Conservation (phyloP, 2,888 invertebrate genomes). For the Poecilus cupreus region DNA sequence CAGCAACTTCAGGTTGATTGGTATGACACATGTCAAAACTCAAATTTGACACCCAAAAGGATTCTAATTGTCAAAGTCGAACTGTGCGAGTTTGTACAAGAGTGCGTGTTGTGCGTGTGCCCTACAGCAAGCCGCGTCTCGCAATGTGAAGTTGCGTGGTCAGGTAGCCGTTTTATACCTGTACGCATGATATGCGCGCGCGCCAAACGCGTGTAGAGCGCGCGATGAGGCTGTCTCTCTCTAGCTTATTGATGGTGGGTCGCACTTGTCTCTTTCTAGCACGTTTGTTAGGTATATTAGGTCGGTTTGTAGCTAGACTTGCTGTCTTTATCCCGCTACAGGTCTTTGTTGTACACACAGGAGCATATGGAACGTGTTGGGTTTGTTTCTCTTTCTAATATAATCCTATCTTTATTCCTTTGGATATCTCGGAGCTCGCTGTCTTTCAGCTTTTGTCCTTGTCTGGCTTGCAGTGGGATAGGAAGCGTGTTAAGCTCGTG, state of each 20-base stretch:
- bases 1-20: constrained; percentile 71
- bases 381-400: no score
- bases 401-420: no score
- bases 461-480: background rate
- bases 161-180: constrained; percentile 59
- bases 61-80: constrained; percentile 50
- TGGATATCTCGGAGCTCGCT: background rate
- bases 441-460: background rate
- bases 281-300: background rate
- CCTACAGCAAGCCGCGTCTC: constrained; percentile 12
- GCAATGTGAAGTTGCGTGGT: constrained; percentile 26
- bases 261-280: background rate
- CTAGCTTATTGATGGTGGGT: background rate
- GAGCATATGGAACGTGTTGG: background rate
- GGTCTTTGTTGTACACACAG: background rate
- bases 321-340: constrained; percentile 5
- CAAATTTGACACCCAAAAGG: no score
- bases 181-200: constrained; percentile 32
- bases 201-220: constrained; percentile 45
- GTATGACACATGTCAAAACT: constrained; percentile 75
- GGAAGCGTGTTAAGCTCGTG: constrained; percentile 25
- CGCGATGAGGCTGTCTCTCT: background rate
- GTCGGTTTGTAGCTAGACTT: constrained; percentile 40
- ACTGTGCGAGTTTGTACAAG: background rate
- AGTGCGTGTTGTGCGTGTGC: background rate